Evolutionary conservation across 2,797 vertebrate genomes (phyloP).

Genomic region (Anolis apletophallus): DNA sequence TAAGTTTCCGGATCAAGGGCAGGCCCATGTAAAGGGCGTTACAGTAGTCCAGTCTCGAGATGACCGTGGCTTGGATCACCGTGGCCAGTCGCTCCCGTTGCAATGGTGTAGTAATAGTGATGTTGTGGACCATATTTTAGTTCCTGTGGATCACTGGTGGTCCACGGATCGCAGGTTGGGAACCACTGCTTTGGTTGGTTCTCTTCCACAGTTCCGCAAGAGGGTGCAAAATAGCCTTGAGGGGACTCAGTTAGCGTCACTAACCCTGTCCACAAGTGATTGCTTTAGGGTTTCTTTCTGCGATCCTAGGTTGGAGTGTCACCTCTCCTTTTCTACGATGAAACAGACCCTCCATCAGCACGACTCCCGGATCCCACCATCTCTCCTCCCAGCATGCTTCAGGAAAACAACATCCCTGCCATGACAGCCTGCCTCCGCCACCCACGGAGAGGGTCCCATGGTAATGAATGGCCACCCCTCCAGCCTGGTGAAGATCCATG

Average conservation of each 20-base stretch:
- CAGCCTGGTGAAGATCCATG: slow-evolving; percentile 68
- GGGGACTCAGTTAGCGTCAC: neutral
- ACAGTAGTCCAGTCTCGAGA: too few relatives aligned
- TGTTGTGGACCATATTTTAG: too few relatives aligned
- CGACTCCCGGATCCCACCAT: neutral
- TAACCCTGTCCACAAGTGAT: too few relatives aligned
- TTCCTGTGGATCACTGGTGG: too few relatives aligned
- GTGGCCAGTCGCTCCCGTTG: too few relatives aligned
- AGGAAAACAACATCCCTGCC: neutral
- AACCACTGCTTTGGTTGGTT: too few relatives aligned
- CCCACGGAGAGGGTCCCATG: slow-evolving; percentile 65
- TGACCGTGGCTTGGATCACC: too few relatives aligned
- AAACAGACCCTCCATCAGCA: slow-evolving; percentile 25
- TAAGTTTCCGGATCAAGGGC: too few relatives aligned
- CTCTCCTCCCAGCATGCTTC: neutral
- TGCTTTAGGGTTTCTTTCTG: neutral
- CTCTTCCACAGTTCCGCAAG: too few relatives aligned
- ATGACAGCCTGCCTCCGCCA: slow-evolving; percentile 65
- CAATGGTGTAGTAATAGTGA: too few relatives aligned
- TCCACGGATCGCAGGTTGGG: too few relatives aligned
- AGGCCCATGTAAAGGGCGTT: too few relatives aligned
- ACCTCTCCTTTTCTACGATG: slow-evolving; percentile 77
- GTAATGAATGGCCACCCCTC: slow-evolving; percentile 76
- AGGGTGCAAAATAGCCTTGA: neutral
- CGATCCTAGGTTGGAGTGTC: slow-evolving; percentile 77